These are phyloP conservation scores for Rhinogobius similis DNA, from an alignment of 2,113 vertebrate genomes.

Conservation along the genomic window DNA sequence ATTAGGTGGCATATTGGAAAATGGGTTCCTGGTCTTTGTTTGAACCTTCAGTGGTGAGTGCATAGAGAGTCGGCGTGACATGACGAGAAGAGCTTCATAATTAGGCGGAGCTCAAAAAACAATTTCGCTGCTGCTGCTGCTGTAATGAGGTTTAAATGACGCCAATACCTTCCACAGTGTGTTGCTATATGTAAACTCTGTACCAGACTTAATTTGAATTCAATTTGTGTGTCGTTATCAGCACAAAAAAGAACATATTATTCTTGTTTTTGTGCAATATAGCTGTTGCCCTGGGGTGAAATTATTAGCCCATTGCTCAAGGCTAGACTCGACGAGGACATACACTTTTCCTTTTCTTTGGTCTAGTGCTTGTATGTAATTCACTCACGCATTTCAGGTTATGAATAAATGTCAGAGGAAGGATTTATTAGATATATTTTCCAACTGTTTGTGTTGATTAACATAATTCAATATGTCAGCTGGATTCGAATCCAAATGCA, in stretches of 20 bases:
- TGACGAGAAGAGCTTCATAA: constrained; percentile 53
- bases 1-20: constrained; percentile 52
- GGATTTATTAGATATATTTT: constrained; percentile 33
- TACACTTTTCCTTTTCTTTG: constrained; percentile 12
- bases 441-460: constrained; percentile 24
- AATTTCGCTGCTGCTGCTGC: constrained; percentile 32
- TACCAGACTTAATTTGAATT: constrained; percentile 7
- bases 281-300: constrained; percentile 13
- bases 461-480: constrained; percentile 21
- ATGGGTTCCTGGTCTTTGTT: constrained; percentile 51
- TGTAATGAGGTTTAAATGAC: constrained; percentile 47
- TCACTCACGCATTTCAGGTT: neutral
- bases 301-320: constrained; percentile 37
- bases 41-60: constrained; percentile 54
- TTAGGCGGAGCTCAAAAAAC: constrained; percentile 54
- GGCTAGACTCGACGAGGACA: constrained; percentile 13
- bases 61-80: constrained; percentile 31
- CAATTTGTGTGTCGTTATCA: constrained; percentile 26
- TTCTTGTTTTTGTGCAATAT: constrained; percentile 9
- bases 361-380: constrained; percentile 6
- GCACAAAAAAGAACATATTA: constrained; percentile 23
- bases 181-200: constrained; percentile 15
- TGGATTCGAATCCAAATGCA: constrained; percentile 16
- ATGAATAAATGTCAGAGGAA: constrained; percentile 5
- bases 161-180: constrained; percentile 21